These are phyloP conservation scores for Brachypodius melanocephalos DNA, from an alignment of 2,113 vertebrate species.

Conservation along the genomic window DNA sequence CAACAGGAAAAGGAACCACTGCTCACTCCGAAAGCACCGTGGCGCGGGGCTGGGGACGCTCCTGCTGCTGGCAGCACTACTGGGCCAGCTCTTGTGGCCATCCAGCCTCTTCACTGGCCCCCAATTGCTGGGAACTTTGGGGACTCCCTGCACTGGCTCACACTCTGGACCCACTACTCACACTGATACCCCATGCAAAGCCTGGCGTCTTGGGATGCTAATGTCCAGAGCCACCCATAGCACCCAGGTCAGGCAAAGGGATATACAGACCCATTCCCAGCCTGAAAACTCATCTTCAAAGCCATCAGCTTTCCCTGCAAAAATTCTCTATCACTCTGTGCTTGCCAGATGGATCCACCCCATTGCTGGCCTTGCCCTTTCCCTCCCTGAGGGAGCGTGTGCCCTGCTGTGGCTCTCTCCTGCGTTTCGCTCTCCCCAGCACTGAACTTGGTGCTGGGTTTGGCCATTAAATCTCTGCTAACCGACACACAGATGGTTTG, in stretches of 20 bases:
- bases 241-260: not conserved
- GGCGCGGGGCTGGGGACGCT: not conserved
- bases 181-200: fast-evolving
- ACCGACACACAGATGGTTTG: conserved; percentile 32
- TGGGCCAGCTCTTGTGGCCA: not conserved
- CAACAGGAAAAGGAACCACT: conserved; percentile 73
- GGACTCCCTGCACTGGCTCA: not conserved
- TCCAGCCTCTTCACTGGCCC: not conserved
- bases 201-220: not conserved
- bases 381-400: fast-evolving
- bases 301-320: not conserved
- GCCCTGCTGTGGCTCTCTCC: not conserved
- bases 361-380: not conserved
- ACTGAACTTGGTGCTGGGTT: conserved; percentile 3
- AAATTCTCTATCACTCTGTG: not conserved
- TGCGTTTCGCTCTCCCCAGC: not conserved
- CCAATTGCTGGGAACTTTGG: fast-evolving
- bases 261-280: not conserved
- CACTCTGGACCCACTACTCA: fast-evolving
- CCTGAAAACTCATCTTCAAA: not conserved
- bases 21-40: not conserved
- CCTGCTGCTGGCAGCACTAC: not conserved
- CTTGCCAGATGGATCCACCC: not conserved
- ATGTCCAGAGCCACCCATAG: not conserved
- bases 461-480: conserved; percentile 10